phyloP scores from a whole-genome alignment of 2,113 vertebrate genomes.

The Equus quagga region DNA sequence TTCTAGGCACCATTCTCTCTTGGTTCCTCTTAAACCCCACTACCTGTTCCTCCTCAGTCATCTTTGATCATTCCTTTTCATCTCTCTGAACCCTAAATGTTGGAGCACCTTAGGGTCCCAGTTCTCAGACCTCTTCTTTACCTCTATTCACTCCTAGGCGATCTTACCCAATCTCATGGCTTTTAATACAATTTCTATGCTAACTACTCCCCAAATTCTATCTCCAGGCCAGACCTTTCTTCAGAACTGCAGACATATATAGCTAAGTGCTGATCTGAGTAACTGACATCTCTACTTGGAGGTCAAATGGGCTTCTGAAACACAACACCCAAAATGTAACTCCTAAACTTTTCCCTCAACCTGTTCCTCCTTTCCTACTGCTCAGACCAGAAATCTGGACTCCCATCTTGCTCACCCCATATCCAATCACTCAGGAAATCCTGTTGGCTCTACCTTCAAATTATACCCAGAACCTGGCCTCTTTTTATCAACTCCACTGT shows the following conservation, averaged over 20 bases:
- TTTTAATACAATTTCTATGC: background rate
- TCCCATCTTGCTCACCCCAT: background rate
- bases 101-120: background rate
- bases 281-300: conserved; percentile 1
- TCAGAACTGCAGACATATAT: background rate
- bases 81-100: background rate
- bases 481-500: background rate
- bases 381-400: background rate
- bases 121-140: background rate
- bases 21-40: background rate
- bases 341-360: background rate
- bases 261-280: background rate
- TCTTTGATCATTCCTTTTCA: background rate
- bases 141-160: background rate
- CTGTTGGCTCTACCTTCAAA: background rate
- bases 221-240: background rate
- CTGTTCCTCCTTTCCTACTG: background rate
- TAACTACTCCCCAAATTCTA: background rate
- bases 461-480: background rate
- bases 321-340: background rate
- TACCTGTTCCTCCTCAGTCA: background rate
- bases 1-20: background rate
- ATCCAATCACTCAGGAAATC: background rate
- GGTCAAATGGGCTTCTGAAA: background rate
- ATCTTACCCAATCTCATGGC: background rate